Percentiles rank a stretch among this genome's conserved stretches.
Evolutionary conservation across 2,888 invertebrate species (phyloP).

Genomic region (Drosophila anomelani): DNA sequence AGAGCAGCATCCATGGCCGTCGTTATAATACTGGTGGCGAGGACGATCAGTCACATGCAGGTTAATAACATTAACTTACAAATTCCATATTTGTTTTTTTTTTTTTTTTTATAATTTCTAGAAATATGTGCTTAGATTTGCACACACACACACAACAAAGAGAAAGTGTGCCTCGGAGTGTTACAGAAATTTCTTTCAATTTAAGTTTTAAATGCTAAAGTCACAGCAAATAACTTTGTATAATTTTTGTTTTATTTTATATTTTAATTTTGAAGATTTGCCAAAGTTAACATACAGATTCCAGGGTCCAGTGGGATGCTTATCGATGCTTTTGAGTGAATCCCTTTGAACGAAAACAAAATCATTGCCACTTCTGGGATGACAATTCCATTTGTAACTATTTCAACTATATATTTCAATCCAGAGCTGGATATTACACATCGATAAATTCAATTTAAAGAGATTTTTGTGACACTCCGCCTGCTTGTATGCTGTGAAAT

Average conservation of each 20-base stretch:
- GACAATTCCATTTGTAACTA: background rate
- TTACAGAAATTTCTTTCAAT: constrained; percentile 6
- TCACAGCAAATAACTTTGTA: too few relatives aligned
- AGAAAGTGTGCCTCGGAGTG: constrained; percentile 2
- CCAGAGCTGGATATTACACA: too few relatives aligned
- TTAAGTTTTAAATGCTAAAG: background rate
- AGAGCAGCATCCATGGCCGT: constrained; percentile 93
- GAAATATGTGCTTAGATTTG: constrained; percentile 19
- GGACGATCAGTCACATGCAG: constrained; percentile 91
- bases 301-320: background rate
- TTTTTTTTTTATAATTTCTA: background rate
- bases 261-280: background rate
- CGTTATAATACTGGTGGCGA: constrained; percentile 90
- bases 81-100: background rate
- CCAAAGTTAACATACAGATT: background rate
- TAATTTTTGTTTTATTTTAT: too few relatives aligned
- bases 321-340: background rate
- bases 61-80: constrained; percentile 84
- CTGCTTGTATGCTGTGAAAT: constrained; percentile 15
- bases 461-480: constrained; percentile 6
- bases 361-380: background rate
- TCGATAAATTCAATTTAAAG: background rate
- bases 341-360: background rate
- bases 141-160: background rate
- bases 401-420: background rate